These are phyloP conservation scores for Macquaria australasica DNA, from an alignment of 2,113 vertebrate species.

Conservation along the genomic window DNA sequence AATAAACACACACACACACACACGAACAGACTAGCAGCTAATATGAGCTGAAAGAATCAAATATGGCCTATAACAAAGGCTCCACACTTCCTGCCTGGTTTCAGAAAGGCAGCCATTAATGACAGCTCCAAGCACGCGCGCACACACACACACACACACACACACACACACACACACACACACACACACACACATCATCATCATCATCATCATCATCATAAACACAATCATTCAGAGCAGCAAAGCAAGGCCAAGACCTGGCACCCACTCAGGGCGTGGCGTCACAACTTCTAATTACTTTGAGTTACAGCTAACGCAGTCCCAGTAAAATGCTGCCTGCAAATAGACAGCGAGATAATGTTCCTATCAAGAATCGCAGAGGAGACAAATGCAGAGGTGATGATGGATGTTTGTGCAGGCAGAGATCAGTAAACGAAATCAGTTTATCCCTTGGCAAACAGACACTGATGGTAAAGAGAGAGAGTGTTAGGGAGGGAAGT, in stretches of 20 bases:
- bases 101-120: conserved; percentile 28
- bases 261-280: conserved; percentile 70
- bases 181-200: too few species aligned
- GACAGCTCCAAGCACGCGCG: conserved; percentile 4
- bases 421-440: not conserved
- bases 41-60: not conserved
- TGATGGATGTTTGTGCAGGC: not conserved
- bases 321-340: conserved; percentile 7
- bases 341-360: not conserved
- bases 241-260: conserved; percentile 33
- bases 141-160: conserved; percentile 23
- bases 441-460: not conserved
- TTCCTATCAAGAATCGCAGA: not conserved
- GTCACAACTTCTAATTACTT: conserved; percentile 64
- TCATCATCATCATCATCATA: conserved; percentile 27
- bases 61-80: conserved; percentile 32
- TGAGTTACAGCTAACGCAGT: conserved; percentile 10
- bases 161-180: conserved; percentile 4
- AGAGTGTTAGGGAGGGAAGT: conserved; percentile 14
- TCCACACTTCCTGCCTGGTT: conserved; percentile 18
- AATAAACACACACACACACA: conserved; percentile 11
- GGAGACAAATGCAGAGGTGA: not conserved
- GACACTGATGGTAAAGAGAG: not conserved
- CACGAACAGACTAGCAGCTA: not conserved
- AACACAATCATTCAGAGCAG: conserved; percentile 26